Base-by-base conservation (phyloP, 30 jellyfish, hydroid and myxozoan genomes). In the Euphysa ruthae region DNA sequence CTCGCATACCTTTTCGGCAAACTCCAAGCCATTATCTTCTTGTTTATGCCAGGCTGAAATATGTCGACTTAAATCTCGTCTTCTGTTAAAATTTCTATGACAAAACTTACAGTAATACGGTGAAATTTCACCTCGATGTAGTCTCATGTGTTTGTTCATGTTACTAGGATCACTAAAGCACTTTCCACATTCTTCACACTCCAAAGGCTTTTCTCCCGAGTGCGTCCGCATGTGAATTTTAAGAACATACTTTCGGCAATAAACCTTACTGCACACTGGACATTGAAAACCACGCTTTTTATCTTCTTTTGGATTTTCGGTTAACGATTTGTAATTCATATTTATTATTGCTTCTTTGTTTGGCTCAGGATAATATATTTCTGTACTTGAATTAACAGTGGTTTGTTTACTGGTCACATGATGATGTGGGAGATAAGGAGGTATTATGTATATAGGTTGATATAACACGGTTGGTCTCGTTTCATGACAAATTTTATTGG, bases 91-190 rank as follows among this genome's bases (percentile, higher is more conserved):
- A 69, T 88, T 78, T 27, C 94, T 66, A 10, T 93, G 93, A 62
- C 97, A 88, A 62, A 75, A 81, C 65, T 88, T 88, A 65, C 97
- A 88, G 6, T 93, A 93, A 69, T 88, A 88, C 30, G 91, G 75
- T 26, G 78, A 93, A 42, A 79, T 93, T 81, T 88, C 97, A 4
- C 93, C 71, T 60, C 81, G 94, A 79, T 88, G 97, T 35, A 88
- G 43, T 70, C 80, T 88, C 12, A 81, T 86, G 63, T 88, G 97
- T 25, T 88, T 88, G 55, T 88, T 88, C 97, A 88, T 88, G 80
- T 88, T 88, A 56, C 97, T 88, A 51, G 97, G 97, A 49, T 88
- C 97, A 70, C 97, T 88, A 76, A 88, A 88, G 4, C 93, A 81
- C 49, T 88, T 88, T 14, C 97, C 97, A 66, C 97, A 88, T 26